These are phyloP conservation scores for Melanotaenia parkinsoni DNA, from an alignment of 2,797 vertebrate genomes.

Conservation along the genomic window DNA sequence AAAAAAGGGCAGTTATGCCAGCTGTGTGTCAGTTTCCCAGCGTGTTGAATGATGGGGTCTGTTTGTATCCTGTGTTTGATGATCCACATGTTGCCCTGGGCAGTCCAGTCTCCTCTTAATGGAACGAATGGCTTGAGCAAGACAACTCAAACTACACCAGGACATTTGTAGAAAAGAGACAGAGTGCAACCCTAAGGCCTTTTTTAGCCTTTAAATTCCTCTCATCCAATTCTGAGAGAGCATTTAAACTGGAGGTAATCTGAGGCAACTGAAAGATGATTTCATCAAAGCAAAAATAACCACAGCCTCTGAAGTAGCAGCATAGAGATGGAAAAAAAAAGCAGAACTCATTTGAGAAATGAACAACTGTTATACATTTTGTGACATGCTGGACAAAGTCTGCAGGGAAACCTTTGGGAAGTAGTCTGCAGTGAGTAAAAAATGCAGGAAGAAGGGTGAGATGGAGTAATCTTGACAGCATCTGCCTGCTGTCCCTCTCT, in stretches of 20 bases:
- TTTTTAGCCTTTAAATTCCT: conserved; percentile 53
- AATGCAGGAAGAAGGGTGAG: conserved; percentile 30
- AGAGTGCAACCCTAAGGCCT: conserved; percentile 36
- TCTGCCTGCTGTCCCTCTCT: conserved; percentile 57
- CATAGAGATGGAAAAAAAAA: conserved; percentile 6
- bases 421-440: conserved; percentile 7
- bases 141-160: conserved; percentile 1
- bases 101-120: conserved; percentile 46
- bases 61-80: conserved; percentile 30
- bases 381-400: neutral
- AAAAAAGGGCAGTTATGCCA: neutral
- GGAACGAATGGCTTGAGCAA: conserved; percentile 38
- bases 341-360: conserved; percentile 2
- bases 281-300: conserved; percentile 45
- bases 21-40: conserved; percentile 31
- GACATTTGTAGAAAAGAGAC: conserved; percentile 38
- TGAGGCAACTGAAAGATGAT: conserved; percentile 34
- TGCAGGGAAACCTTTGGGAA: conserved; percentile 13
- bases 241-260: conserved; percentile 44
- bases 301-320: conserved; percentile 4
- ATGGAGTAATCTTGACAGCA: conserved; percentile 59
- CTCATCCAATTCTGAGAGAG: conserved; percentile 40
- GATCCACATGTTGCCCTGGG: conserved; percentile 58
- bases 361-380: neutral
- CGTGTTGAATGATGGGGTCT: conserved; percentile 20